phyloP scores from a whole-genome alignment of 2,888 invertebrate species.

The Leptogaster cylindrica region DNA sequence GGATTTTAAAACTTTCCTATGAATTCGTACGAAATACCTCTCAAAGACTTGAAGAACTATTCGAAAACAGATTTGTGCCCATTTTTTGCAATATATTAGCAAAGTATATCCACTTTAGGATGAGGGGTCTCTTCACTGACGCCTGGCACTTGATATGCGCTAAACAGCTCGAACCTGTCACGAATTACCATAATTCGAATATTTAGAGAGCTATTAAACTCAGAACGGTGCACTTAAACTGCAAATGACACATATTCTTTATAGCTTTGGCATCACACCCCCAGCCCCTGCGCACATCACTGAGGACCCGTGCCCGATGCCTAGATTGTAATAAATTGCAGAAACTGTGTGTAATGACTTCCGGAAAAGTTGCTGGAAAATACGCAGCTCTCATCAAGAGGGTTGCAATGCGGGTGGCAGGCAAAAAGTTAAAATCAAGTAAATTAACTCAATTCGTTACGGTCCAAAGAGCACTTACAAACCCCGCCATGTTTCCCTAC shows the following conservation, averaged over 20 bases:
- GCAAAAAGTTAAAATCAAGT: conserved; percentile 39
- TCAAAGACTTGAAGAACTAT: too few relatives aligned
- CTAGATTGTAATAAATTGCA: conserved; percentile 37
- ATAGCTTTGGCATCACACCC: conserved; percentile 14
- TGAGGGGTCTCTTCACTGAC: too few relatives aligned
- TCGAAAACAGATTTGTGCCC: too few relatives aligned
- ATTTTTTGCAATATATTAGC: too few relatives aligned
- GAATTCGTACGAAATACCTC: too few relatives aligned
- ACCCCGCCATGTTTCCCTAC: conserved; percentile 15
- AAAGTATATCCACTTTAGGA: too few relatives aligned
- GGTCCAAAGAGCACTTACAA: conserved; percentile 46
- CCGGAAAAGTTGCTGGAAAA: conserved; percentile 22
- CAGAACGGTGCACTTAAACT: conserved; percentile 25
- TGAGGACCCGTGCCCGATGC: conserved; percentile 16
- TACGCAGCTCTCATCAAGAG: background rate
- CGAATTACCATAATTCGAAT: too few relatives aligned
- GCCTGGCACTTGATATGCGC: too few relatives aligned
- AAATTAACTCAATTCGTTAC: conserved; percentile 48
- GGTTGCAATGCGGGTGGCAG: background rate
- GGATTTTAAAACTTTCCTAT: too few relatives aligned
- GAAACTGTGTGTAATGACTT: conserved; percentile 28
- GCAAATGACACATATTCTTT: conserved; percentile 32
- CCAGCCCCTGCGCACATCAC: background rate
- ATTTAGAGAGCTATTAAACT: too few relatives aligned
- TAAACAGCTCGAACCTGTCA: too few relatives aligned